Conservation (phyloP, 2,888 invertebrate genomes). For the Lasioglossum oenotherae region DNA sequence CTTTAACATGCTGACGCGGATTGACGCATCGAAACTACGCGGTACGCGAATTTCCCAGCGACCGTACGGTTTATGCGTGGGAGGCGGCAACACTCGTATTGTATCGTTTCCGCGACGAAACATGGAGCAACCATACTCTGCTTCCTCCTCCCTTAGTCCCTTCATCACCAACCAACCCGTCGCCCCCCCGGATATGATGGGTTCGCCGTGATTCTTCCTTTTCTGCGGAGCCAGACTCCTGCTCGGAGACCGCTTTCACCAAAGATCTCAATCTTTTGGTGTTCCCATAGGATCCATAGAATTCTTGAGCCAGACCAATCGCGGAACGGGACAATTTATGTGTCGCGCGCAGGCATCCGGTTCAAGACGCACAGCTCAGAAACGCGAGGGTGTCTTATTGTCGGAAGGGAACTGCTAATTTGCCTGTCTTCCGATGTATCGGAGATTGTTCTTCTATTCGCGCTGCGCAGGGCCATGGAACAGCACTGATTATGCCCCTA, state of each 20-base stretch:
- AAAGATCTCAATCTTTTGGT: slow-evolving; percentile 55
- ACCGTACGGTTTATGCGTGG: slow-evolving; percentile 6
- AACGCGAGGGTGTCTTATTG: slow-evolving; percentile 19
- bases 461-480: not conserved
- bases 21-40: slow-evolving; percentile 38
- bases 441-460: not conserved
- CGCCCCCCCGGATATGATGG: slow-evolving; percentile 46
- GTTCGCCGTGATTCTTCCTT: slow-evolving; percentile 42
- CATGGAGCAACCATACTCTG: slow-evolving; percentile 29
- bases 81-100: slow-evolving; percentile 42
- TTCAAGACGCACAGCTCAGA: not conserved
- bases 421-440: slow-evolving; percentile 2
- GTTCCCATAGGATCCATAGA: slow-evolving; percentile 51
- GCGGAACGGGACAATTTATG: slow-evolving; percentile 41
- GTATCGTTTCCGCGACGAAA: slow-evolving; percentile 47
- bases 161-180: slow-evolving; percentile 15
- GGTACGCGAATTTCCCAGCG: slow-evolving; percentile 42
- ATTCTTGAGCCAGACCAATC: slow-evolving; percentile 29
- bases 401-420: slow-evolving; percentile 12
- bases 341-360: slow-evolving; percentile 52
- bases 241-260: slow-evolving; percentile 48
- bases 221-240: slow-evolving; percentile 11
- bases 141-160: not conserved
- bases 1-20: slow-evolving; percentile 60
- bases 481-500: not conserved